Conservation (phyloP, 2,888 invertebrate species). For the Drosophila setosimentum region DNA sequence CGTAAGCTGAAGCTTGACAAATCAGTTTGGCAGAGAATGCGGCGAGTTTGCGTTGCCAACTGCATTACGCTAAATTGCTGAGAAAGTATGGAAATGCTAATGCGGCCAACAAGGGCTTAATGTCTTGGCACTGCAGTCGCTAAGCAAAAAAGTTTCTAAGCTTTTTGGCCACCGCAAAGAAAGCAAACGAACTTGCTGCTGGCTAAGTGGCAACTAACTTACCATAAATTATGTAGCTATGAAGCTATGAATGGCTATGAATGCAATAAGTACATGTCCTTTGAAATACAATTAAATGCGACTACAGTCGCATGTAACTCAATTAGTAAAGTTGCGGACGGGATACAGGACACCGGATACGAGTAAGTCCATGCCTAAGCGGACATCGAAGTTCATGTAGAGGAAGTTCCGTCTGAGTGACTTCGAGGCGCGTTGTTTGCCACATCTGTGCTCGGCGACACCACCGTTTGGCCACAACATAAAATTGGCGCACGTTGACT, state of each 20-base stretch:
- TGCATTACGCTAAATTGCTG: constrained; percentile 56
- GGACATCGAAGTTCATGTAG: constrained; percentile 4
- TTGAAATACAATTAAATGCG: constrained; percentile 74
- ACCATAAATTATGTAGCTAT: constrained; percentile 59
- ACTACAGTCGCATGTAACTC: constrained; percentile 70
- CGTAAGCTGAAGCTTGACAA: constrained; percentile 26
- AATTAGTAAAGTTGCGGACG: constrained; percentile 70
- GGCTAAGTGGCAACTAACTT: constrained; percentile 53
- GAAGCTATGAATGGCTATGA: too few species aligned
- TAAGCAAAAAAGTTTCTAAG: constrained; percentile 58
- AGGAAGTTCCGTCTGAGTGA: constrained; percentile 31
- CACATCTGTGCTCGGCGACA: constrained; percentile 21
- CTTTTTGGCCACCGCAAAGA: constrained; percentile 48
- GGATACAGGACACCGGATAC: constrained; percentile 21
- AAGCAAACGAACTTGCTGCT: constrained; percentile 2
- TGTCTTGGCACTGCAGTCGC: constrained; percentile 75
- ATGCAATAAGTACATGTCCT: constrained; percentile 58
- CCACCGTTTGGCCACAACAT: constrained; percentile 52
- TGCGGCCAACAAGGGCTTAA: constrained; percentile 76
- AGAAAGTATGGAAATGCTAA: constrained; percentile 58
- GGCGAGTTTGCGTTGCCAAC: constrained; percentile 57
- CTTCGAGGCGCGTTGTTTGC: constrained; percentile 23
- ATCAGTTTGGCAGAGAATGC: constrained; percentile 43
- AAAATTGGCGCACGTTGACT: constrained; percentile 78
- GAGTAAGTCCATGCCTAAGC: constrained; percentile 9